Percentiles rank a stretch among this genome's conserved stretches.
These are phyloP conservation scores for Phoxinus dragarum DNA, from an alignment of 2,797 vertebrate species.

Conservation along the genomic window DNA sequence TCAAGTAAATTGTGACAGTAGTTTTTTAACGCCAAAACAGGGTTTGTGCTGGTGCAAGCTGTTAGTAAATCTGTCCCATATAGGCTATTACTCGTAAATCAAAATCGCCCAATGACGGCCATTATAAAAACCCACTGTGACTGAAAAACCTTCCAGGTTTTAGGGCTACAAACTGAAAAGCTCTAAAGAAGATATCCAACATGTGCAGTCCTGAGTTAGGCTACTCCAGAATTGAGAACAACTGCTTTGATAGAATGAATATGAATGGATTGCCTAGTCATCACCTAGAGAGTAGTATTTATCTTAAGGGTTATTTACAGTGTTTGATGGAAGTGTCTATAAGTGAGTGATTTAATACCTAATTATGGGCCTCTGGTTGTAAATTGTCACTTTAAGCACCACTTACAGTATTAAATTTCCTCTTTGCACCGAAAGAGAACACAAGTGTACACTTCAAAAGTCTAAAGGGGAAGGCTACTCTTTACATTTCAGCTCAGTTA, in stretches of 20 bases:
- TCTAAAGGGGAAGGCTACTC: background rate
- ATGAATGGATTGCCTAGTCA: constrained; percentile 21
- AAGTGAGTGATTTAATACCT: constrained; percentile 22
- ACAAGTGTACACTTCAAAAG: background rate
- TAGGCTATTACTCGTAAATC: background rate
- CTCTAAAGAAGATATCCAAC: background rate
- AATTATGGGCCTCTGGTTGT: constrained; percentile 21
- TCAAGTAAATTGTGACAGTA: too few species aligned
- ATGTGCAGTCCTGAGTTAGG: background rate
- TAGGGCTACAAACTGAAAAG: background rate
- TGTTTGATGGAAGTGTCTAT: constrained; percentile 11
- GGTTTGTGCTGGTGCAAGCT: too few species aligned
- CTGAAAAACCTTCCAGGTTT: background rate
- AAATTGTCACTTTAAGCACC: constrained; percentile 29
- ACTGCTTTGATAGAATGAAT: background rate
- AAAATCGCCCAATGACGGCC: background rate
- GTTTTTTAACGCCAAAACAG: too few species aligned
- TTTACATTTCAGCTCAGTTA: background rate
- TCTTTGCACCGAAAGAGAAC: constrained; percentile 9
- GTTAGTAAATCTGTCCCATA: too few species aligned
- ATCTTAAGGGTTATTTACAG: constrained; percentile 20
- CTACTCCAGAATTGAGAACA: background rate
- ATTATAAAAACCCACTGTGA: background rate
- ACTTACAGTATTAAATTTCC: constrained; percentile 9
- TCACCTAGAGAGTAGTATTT: constrained; percentile 6